phyloP scores from a whole-genome alignment of 1,140 invertebrate species.

The Platyura marginata region DNA sequence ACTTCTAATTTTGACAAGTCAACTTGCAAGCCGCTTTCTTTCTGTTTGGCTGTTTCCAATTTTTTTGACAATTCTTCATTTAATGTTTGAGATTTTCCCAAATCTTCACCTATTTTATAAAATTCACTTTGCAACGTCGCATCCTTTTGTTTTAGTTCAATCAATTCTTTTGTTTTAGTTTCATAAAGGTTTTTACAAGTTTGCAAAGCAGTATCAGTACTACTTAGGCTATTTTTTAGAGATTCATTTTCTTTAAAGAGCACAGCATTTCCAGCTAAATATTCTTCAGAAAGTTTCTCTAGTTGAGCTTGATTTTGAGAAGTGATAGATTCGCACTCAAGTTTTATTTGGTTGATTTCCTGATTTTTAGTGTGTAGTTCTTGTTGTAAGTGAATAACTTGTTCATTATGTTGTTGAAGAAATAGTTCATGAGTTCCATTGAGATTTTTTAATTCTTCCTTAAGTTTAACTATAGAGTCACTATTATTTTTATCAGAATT shows the following conservation, averaged over 20 bases:
- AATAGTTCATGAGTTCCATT: no score
- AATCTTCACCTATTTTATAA: slow-evolving; percentile 23
- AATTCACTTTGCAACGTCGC: slow-evolving; percentile 8
- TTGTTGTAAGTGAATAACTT: no score
- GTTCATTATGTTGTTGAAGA: no score
- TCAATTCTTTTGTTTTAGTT: slow-evolving; percentile 15
- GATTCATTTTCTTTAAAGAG: not conserved
- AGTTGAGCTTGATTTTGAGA: no score
- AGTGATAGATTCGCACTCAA: no score
- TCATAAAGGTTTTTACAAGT: slow-evolving; percentile 17
- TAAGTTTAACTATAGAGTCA: no score
- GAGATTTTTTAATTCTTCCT: no score
- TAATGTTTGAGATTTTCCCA: slow-evolving; percentile 16
- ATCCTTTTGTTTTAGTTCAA: not conserved
- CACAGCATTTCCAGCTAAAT: no score
- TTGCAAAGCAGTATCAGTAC: slow-evolving; percentile 7
- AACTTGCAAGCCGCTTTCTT: slow-evolving; percentile 11
- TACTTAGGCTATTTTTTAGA: not conserved
- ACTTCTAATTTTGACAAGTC: slow-evolving; percentile 10
- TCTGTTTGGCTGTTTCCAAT: slow-evolving; percentile 6
- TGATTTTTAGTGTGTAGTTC: no score
- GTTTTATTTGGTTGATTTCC: no score
- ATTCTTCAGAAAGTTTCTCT: no score
- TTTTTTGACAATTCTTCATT: slow-evolving; percentile 17
- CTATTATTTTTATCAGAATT: no score